Base-by-base conservation (phyloP, 2,797 vertebrate genomes). In the Hypotaenidia okinawae region DNA sequence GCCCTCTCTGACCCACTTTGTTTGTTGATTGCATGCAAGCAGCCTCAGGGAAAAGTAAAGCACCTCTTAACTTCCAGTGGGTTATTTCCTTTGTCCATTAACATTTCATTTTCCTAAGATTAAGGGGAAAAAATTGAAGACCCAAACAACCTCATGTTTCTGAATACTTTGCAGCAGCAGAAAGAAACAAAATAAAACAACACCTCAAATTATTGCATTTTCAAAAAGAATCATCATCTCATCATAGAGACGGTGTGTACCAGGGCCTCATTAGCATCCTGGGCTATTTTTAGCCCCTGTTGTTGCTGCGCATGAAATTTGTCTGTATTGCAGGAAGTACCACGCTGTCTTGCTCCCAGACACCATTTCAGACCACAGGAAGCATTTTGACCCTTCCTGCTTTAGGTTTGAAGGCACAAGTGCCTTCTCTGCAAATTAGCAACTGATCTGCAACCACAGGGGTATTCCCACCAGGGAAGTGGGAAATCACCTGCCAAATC, bases 221-320 rank as follows among this genome's bases (percentile, higher is more conserved):
- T 97, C 72, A 94, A 74, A 92, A 89, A 94, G 87, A 96, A 89
- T 93, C 77, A 91, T 90, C 74, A 87, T 86, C 55, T 84, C 3
- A 3, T 93, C 19, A 8, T 90, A 80, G 67, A 90, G 84, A 84
- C 69, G 19, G 83, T 75, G 75, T 87, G 75, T 0, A 2, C 85
- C 72, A 77, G 74, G 77, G 83, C 64, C 49, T 94, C 75, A 90
- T 94, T 96, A 95, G 67, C 86, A 92, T 91, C 75, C 49, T 8
- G 16, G 61, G 67, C 54, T 96, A 96, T 94, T 94, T 96, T 96
- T 94, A 96, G 85, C 25, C 33, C 54, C 52, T 39, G 25, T 79
- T 90, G 73, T 84, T 85, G 32, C 85, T 74, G 74, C 11, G 11
- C 32, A 72, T 79, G 28, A 61, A 49, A 91, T 86, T 59, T 49